Evolutionary conservation across 2,888 invertebrate genomes (phyloP), one percentile per base, ranked within the genome.

Genomic region (Caenorhabditis parvicauda): DNA sequence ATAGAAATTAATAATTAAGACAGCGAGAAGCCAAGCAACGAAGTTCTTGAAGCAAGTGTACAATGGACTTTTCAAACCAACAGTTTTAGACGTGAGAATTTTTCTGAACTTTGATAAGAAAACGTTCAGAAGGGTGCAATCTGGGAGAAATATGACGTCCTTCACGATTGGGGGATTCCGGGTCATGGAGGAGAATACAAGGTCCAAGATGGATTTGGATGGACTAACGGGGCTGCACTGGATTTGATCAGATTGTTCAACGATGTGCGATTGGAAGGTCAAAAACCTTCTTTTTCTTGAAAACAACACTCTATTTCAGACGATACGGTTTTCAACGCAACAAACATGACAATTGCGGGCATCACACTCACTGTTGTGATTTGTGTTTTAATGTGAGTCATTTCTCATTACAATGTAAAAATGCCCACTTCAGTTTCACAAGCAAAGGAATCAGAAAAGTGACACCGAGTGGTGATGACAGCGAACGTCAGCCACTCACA

Each of bases 181-280:
- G 75, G 75, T 22, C 61, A 54, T 21, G 75, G 58, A 2, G 58
- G 58, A 1, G 58, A 57, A 25, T 57, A 57, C 25, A 43, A 61
- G 47, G 66, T 70, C 9, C 71, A 77, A 59, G 64, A 72, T 48
- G 77, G 77, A 0, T 77, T 77, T 44, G 77, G 75, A 0, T 77
- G 77, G 77, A 77, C 76, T 6, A 77, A 77, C 47, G 77, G 77
- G 1, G 77, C 70, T 6, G 65, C 70, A n/a, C 46, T 77, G 2
- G 75, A 77, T 43, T 46, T 77, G 9, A 74, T 76, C n/a, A 52
- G 54, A 52, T 32, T 27, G 4, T 52, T 58, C 19, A 12, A 35
- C 12, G 19, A 38, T 1, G 24, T 25, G 1, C 29, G 39, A 24
- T 3, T 22, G 21, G 45, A 48, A 1, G 49, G 6, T n/a, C n/a